Percentiles rank a stretch among this genome's conserved stretches.
phyloP scores from a whole-genome alignment of 2,888 invertebrate genomes.

The Heliconius cydno region DNA sequence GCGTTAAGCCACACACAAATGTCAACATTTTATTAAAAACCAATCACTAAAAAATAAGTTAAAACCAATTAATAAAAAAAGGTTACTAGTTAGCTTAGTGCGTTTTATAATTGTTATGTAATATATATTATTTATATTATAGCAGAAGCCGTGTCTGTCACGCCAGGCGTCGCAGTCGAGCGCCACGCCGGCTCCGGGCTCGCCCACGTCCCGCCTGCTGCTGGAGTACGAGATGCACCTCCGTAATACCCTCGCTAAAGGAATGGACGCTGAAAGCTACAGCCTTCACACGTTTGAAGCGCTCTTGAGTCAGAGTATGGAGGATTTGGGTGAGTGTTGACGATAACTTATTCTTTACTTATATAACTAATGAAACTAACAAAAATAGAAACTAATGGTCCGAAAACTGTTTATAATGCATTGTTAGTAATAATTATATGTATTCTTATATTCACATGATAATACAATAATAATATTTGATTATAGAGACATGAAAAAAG shows the following conservation, averaged over 20 bases:
- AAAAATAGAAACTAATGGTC: background rate
- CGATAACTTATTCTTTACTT: background rate
- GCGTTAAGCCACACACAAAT: too few relatives aligned
- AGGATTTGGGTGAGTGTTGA: conserved; percentile 90
- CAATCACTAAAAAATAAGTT: background rate
- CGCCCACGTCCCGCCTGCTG: conserved; percentile 92
- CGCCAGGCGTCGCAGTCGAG: conserved; percentile 85
- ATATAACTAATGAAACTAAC: background rate
- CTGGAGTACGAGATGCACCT: conserved; percentile 97
- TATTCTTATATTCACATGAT: background rate
- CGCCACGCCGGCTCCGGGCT: conserved; percentile 90
- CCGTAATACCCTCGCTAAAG: conserved; percentile 95
- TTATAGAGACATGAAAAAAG: background rate
- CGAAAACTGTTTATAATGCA: background rate
- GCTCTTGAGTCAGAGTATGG: conserved; percentile 96
- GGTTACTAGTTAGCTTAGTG: background rate
- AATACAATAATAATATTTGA: background rate
- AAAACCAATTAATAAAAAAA: background rate
- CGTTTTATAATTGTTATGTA: background rate
- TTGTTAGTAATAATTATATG: background rate
- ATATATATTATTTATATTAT: conserved; percentile 29
- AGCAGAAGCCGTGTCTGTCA: conserved; percentile 76
- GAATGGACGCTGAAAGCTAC: conserved; percentile 97
- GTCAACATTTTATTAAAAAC: background rate
- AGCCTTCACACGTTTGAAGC: conserved; percentile 97